A percentile compares a stretch with the other conserved stretches of the same genome.
These are phyloP conservation scores for Hermaeophaga mercurialis DNA, from an alignment of 2,888 invertebrate genomes.

Conservation along the genomic window DNA sequence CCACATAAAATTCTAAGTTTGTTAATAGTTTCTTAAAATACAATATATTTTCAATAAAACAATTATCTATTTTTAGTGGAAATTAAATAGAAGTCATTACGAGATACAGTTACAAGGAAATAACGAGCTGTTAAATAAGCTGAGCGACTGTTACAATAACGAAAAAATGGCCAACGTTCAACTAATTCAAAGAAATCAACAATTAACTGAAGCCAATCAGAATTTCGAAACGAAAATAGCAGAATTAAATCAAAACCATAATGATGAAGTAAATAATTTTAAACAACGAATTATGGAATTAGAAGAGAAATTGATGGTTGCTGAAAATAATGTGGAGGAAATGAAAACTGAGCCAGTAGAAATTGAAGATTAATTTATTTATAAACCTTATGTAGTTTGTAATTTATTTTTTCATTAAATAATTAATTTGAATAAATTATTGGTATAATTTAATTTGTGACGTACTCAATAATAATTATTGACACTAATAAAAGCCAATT, in stretches of 20 bases:
- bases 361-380: constrained; percentile 20
- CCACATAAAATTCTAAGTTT: too few relatives aligned
- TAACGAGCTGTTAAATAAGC: constrained; percentile 30
- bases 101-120: constrained; percentile 28
- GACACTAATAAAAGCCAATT: too few relatives aligned
- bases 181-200: constrained; percentile 33
- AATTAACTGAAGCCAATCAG: constrained; percentile 14
- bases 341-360: constrained; percentile 31
- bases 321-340: constrained; percentile 2
- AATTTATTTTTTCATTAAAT: too few relatives aligned
- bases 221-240: constrained; percentile 13
- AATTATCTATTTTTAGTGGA: constrained; percentile 44
- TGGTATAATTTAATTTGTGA: too few relatives aligned
- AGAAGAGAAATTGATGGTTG: constrained; percentile 3
- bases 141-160: constrained; percentile 24
- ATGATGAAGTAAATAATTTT: constrained; percentile 1
- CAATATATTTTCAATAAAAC: too few relatives aligned
- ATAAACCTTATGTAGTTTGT: too few relatives aligned
- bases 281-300: constrained; percentile 10
- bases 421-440: too few relatives aligned
- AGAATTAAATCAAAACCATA: constrained; percentile 9
- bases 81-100: constrained; percentile 29
- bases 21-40: too few relatives aligned
- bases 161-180: constrained; percentile 33
- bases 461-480: too few relatives aligned